Evolutionary conservation across 2,888 invertebrate species (phyloP).

Genomic region (Abrostola triplasia): DNA sequence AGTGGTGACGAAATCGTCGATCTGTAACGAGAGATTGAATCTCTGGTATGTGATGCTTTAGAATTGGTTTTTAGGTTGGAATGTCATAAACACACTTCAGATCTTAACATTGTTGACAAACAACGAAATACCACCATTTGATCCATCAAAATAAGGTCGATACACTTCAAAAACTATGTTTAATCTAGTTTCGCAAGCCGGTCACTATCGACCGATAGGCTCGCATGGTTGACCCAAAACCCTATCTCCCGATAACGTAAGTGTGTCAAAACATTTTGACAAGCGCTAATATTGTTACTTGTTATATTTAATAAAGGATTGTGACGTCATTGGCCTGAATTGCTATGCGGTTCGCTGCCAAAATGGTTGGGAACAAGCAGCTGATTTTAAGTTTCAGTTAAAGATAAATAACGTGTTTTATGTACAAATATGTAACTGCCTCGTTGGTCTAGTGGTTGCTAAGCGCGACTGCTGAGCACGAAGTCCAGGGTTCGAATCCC

Average conservation of each 20-base stretch:
- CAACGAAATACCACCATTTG: slow-evolving; percentile 25
- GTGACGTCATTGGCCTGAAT: neutral
- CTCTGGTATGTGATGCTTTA: too few species aligned
- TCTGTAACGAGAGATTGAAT: too few species aligned
- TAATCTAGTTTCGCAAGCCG: slow-evolving; percentile 55
- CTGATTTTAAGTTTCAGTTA: too few species aligned
- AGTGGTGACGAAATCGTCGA: too few species aligned
- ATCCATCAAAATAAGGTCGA: slow-evolving; percentile 47
- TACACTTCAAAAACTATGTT: slow-evolving; percentile 46
- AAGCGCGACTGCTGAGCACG: too few species aligned
- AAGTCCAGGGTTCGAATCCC: too few species aligned
- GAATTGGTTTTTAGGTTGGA: too few species aligned
- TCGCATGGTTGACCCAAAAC: slow-evolving; percentile 53
- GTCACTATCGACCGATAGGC: slow-evolving; percentile 41
- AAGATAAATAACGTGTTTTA: too few species aligned
- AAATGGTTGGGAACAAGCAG: too few species aligned
- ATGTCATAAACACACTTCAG: neutral
- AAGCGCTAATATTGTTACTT: slow-evolving; percentile 28
- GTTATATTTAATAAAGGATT: slow-evolving; percentile 22
- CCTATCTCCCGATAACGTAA: slow-evolving; percentile 51
- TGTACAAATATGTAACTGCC: too few species aligned
- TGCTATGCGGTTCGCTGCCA: neutral
- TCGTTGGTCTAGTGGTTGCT: too few species aligned
- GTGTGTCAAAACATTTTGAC: slow-evolving; percentile 55
- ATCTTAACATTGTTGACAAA: slow-evolving; percentile 21